Percentiles rank a stretch among this genome's conserved stretches.
phyloP scores from a whole-genome alignment of 2,797 vertebrate species.

The Epinephelus malabaricus region DNA sequence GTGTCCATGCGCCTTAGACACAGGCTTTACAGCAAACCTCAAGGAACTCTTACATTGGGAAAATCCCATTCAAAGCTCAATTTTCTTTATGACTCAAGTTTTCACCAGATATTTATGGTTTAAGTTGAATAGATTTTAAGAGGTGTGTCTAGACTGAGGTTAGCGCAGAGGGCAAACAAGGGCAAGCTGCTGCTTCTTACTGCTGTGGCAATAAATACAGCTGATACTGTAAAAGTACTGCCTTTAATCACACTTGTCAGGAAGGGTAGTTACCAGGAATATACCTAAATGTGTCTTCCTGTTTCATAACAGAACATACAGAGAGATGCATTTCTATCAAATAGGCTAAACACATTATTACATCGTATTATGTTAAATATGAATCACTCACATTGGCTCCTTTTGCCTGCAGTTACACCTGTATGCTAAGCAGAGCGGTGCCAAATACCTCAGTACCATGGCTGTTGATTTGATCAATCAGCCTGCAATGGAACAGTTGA shows the following conservation, averaged over 20 bases:
- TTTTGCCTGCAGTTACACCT: background rate
- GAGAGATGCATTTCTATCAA: background rate
- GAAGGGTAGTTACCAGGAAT: slow-evolving; percentile 10
- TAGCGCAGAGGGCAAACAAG: slow-evolving; percentile 34
- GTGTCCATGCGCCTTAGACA: slow-evolving; percentile 30
- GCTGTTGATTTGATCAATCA: slow-evolving; percentile 45
- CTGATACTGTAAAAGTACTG: slow-evolving; percentile 18
- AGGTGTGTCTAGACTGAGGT: slow-evolving; percentile 54
- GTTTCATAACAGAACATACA: background rate
- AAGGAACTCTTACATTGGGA: slow-evolving; percentile 33
- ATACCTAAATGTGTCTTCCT: background rate
- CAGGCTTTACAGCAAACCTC: slow-evolving; percentile 39
- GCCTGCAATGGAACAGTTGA: slow-evolving; percentile 26
- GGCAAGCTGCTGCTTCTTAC: slow-evolving; percentile 14
- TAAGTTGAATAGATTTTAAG: slow-evolving; percentile 34
- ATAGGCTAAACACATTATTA: background rate
- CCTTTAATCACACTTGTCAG: slow-evolving; percentile 30
- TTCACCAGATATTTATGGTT: slow-evolving; percentile 37
- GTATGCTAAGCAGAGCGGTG: background rate
- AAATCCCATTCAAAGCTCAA: slow-evolving; percentile 45
- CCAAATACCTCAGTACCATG: background rate
- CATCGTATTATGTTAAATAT: background rate
- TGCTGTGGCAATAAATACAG: background rate
- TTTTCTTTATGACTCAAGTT: slow-evolving; percentile 31
- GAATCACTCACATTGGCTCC: background rate